A percentile compares a stretch with the other conserved stretches of the same genome.
Conservation (phyloP, 1,140 invertebrate genomes). For the Drosophila varians region DNA sequence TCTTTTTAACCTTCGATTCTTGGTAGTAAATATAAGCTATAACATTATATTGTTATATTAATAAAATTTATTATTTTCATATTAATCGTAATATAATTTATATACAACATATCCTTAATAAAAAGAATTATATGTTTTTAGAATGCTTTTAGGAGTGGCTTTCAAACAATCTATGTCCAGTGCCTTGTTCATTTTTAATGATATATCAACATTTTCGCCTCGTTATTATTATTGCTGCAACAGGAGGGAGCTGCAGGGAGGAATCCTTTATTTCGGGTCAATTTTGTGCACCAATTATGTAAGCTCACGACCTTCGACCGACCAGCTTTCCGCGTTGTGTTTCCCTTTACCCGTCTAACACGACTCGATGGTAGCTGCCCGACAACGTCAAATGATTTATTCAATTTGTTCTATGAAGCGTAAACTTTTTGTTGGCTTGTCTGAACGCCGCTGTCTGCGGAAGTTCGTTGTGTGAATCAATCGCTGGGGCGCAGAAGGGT, state of each 20-base stretch:
- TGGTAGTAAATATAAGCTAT: too few species aligned
- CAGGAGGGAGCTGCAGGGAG: not conserved
- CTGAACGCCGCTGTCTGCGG: constrained; percentile 40
- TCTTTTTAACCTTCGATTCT: too few species aligned
- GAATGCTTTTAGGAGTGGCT: too few species aligned
- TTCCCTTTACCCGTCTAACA: not conserved
- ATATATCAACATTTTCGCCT: constrained; percentile 23
- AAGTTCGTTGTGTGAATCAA: constrained; percentile 67
- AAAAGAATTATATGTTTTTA: too few species aligned
- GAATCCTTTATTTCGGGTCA: constrained; percentile 48
- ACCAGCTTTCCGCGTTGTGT: not conserved
- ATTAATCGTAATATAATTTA: too few species aligned
- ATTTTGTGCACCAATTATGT: constrained; percentile 70
- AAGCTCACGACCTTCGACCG: constrained; percentile 31
- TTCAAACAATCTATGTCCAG: too few species aligned
- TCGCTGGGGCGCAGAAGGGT: constrained; percentile 33
- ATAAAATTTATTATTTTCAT: too few species aligned
- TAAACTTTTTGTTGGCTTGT: constrained; percentile 72
- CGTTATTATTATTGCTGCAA: not conserved
- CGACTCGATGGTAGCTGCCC: constrained; percentile 30
- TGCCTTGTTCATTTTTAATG: constrained; percentile 56
- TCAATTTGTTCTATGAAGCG: constrained; percentile 80
- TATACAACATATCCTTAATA: too few species aligned
- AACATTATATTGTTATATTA: too few species aligned
- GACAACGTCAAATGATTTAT: constrained; percentile 72